A percentile compares a stretch with the other conserved stretches of the same genome.
Conservation (phyloP, 2,797 vertebrate species). For the Lindbergichthys nudifrons region DNA sequence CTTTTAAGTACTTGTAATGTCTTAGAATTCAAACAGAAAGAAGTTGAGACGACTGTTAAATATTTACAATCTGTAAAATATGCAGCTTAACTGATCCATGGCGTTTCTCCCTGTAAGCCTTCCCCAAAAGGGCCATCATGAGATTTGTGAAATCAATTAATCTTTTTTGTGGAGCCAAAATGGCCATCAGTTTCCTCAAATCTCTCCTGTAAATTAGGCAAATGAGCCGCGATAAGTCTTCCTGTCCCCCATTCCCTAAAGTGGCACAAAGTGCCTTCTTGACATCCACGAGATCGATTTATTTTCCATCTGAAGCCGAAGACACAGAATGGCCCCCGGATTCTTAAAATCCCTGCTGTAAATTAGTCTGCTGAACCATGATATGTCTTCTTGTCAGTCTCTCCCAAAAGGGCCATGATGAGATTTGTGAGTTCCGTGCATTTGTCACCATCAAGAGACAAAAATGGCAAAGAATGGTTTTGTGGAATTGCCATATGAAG, state of each 20-base stretch:
- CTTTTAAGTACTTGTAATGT: neutral
- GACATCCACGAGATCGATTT: conserved; percentile 60
- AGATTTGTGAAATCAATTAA: conserved; percentile 85
- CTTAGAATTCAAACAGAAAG: neutral
- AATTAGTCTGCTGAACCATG: conserved; percentile 52
- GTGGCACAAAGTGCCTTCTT: conserved; percentile 58
- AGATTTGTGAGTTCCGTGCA: conserved; percentile 6
- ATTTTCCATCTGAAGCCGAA: conserved; percentile 60
- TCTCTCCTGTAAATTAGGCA: conserved; percentile 67
- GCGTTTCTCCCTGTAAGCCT: conserved; percentile 52
- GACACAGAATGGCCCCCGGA: conserved; percentile 28
- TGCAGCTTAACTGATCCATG: conserved; percentile 30
- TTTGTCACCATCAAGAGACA: conserved; percentile 40
- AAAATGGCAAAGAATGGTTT: conserved; percentile 16
- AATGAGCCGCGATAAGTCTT: conserved; percentile 68
- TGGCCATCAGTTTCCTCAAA: conserved; percentile 64
- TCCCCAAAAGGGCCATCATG: conserved; percentile 72
- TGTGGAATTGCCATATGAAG: neutral
- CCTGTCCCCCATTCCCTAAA: conserved; percentile 64
- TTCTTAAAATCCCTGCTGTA: conserved; percentile 53
- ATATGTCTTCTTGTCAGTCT: conserved; percentile 53
- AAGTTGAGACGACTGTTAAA: neutral
- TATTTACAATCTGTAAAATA: conserved; percentile 30
- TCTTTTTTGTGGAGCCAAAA: conserved; percentile 61
- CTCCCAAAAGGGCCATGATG: conserved; percentile 41